A percentile compares a stretch with the other conserved stretches of the same genome.
These are phyloP conservation scores for Chaetoderma sp. DNA, from an alignment of 2,888 invertebrate genomes.

Conservation along the genomic window DNA sequence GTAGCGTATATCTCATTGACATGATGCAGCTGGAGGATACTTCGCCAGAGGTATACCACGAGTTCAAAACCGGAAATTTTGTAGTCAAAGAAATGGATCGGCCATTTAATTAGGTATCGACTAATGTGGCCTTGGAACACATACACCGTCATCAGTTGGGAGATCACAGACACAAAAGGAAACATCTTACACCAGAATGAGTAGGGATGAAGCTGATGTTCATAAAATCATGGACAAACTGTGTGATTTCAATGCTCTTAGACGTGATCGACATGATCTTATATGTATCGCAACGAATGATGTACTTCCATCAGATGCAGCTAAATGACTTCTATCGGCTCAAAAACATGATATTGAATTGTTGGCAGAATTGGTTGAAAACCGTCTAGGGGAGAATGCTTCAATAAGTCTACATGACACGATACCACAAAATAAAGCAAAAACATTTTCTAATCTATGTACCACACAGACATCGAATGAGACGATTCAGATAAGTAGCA, in stretches of 20 bases:
- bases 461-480: neutral
- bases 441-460: neutral
- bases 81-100: constrained; percentile 19
- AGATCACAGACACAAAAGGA: neutral
- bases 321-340: neutral
- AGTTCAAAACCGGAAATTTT: constrained; percentile 26
- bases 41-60: neutral
- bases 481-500: neutral
- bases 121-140: constrained; percentile 9
- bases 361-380: neutral
- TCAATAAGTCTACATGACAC: neutral
- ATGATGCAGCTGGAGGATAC: neutral
- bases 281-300: neutral
- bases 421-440: neutral
- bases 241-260: neutral
- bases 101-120: constrained; percentile 26
- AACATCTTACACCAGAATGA: neutral
- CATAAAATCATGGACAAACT: neutral
- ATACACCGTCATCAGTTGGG: neutral
- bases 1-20: neutral
- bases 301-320: neutral
- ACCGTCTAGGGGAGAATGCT: neutral
- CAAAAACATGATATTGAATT: neutral
- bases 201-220: constrained; percentile 4
- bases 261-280: neutral